phyloP scores from a whole-genome alignment of 2,797 vertebrate genomes.

The Syngnathus acus region DNA sequence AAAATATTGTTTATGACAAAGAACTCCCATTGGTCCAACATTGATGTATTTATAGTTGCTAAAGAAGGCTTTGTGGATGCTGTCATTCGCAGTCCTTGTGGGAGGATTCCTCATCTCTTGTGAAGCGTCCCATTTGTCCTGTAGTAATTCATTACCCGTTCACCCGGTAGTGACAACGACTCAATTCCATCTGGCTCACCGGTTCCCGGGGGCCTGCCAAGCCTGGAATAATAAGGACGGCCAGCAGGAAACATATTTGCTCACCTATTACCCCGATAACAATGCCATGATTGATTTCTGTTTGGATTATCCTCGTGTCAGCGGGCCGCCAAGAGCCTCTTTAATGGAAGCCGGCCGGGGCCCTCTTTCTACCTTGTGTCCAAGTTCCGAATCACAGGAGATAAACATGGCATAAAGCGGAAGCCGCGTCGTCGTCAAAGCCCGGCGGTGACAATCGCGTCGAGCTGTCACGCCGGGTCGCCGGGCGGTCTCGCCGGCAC shows the following conservation, averaged over 20 bases:
- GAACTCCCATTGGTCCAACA: not conserved
- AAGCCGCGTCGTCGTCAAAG: not conserved
- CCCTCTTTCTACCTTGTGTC: conserved; percentile 43
- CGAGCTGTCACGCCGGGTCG: not conserved
- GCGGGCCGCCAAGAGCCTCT: conserved; percentile 23
- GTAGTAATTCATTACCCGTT: conserved; percentile 73
- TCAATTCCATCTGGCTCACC: conserved; percentile 67
- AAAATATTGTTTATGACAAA: not conserved
- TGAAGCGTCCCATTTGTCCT: conserved; percentile 65
- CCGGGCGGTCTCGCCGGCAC: not conserved
- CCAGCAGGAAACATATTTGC: conserved; percentile 62
- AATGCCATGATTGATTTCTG: conserved; percentile 66
- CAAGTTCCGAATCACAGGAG: conserved; percentile 27
- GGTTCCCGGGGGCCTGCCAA: conserved; percentile 45
- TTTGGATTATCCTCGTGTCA: conserved; percentile 62
- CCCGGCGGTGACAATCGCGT: not conserved
- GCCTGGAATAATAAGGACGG: conserved; percentile 55
- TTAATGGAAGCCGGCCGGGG: conserved; percentile 25
- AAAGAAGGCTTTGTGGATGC: conserved; percentile 28
- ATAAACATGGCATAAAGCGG: not conserved
- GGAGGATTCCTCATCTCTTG: conserved; percentile 52
- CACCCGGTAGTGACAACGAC: conserved; percentile 66
- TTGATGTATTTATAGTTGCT: not conserved
- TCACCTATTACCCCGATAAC: conserved; percentile 66
- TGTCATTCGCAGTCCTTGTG: conserved; percentile 33